Conservation (phyloP, 2,113 vertebrate species). For the Pomatorhinus ruficollis region DNA sequence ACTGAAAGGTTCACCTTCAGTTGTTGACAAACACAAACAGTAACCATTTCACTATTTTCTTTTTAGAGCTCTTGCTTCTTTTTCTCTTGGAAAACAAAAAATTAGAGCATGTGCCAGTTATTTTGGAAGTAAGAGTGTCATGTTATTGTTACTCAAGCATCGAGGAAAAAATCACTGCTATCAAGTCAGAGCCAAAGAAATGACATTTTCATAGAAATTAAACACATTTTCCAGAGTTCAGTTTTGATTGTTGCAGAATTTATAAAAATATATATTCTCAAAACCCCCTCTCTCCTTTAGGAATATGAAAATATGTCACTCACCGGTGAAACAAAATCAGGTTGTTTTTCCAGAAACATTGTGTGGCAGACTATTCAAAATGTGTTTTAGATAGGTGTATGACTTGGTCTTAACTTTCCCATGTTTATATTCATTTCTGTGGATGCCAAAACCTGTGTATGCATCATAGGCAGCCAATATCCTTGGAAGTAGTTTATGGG, state of each 20-base stretch:
- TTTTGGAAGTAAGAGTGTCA: not conserved
- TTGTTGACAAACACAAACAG: not conserved
- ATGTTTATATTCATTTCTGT: not conserved
- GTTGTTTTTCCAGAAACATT: not conserved
- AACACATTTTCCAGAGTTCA: not conserved
- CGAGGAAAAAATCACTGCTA: not conserved
- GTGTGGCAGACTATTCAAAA: not conserved
- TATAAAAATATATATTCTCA: not conserved
- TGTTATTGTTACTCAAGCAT: not conserved
- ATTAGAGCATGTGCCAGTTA: not conserved
- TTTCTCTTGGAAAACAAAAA: not conserved
- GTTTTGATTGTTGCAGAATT: not conserved
- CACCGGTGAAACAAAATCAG: not conserved
- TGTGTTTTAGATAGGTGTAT: not conserved
- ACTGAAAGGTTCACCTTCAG: not conserved
- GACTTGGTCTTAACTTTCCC: not conserved
- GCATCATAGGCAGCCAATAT: not conserved
- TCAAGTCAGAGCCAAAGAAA: not conserved
- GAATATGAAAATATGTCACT: not conserved
- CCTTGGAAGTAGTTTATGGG: not conserved
- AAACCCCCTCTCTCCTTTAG: not conserved
- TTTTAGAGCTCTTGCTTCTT: not conserved
- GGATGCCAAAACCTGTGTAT: not conserved
- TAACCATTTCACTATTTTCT: not conserved
- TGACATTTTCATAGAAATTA: not conserved